phyloP scores from a whole-genome alignment of 2,888 invertebrate genomes.

The Ypsolopha scabrella region DNA sequence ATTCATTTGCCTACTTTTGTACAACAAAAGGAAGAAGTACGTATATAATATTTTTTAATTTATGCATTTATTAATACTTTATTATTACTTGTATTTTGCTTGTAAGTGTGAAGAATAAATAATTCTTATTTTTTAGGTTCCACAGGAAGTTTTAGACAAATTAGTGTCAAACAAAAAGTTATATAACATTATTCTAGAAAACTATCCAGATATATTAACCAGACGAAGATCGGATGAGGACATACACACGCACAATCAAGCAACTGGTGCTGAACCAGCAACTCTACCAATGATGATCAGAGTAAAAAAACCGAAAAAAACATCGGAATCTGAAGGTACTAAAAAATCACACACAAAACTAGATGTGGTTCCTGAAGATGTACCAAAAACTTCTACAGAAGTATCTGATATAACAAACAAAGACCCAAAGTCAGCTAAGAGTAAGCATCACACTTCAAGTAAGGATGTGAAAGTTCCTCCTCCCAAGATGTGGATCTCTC shows the following conservation, averaged over 20 bases:
- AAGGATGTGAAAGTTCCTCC: constrained; percentile 11
- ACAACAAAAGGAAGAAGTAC: constrained; percentile 76
- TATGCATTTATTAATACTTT: background rate
- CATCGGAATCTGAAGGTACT: constrained; percentile 8
- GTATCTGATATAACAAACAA: constrained; percentile 10
- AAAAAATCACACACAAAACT: background rate
- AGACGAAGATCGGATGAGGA: constrained; percentile 73
- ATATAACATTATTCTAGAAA: constrained; percentile 77
- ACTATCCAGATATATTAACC: constrained; percentile 75
- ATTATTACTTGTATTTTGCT: background rate
- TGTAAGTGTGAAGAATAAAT: background rate
- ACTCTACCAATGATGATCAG: constrained; percentile 30
- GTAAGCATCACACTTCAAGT: constrained; percentile 6
- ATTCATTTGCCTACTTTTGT: constrained; percentile 84
- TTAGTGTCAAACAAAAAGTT: constrained; percentile 72
- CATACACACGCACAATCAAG: constrained; percentile 18
- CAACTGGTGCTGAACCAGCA: constrained; percentile 16
- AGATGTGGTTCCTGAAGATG: constrained; percentile 18
- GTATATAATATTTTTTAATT: constrained; percentile 2
- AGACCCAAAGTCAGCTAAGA: constrained; percentile 16
- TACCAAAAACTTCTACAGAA: constrained; percentile 8
- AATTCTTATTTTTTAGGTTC: constrained; percentile 62
- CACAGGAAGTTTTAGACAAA: constrained; percentile 77
- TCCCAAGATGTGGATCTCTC: constrained; percentile 29
- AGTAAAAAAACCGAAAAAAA: constrained; percentile 17